These are phyloP conservation scores for Anhinga anhinga DNA, from an alignment of 2,113 vertebrate species.

Conservation along the genomic window DNA sequence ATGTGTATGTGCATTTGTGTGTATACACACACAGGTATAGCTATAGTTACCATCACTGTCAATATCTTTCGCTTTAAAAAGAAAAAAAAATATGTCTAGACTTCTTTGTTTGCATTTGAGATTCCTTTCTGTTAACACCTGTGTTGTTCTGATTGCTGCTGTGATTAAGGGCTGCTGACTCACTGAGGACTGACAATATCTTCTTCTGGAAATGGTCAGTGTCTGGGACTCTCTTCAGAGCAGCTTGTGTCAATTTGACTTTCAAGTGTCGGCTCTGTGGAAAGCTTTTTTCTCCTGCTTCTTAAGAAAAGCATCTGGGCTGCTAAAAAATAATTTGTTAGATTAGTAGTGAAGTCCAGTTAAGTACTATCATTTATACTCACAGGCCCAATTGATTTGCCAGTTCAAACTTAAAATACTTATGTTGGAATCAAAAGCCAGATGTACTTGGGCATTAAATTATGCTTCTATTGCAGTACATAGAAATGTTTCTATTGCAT, in stretches of 20 bases:
- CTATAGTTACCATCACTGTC: background rate
- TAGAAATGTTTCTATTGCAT: no score
- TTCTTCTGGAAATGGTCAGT: background rate
- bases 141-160: background rate
- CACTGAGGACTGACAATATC: background rate
- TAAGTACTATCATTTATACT: background rate
- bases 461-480: background rate
- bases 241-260: slow-evolving; percentile 15
- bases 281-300: slow-evolving; percentile 16
- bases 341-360: background rate
- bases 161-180: background rate
- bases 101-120: background rate
- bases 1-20: background rate
- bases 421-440: background rate
- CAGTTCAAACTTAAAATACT: background rate
- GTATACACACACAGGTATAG: fast-evolving
- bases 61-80: background rate
- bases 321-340: background rate
- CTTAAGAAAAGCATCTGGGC: slow-evolving; percentile 26
- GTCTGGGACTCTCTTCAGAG: background rate
- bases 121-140: background rate
- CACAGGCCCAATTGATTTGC: background rate
- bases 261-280: background rate
- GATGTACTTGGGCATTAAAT: background rate
- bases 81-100: background rate